Evolutionary conservation across 1,140 invertebrate species (phyloP).

Genomic region (Spodoptera frugiperda): DNA sequence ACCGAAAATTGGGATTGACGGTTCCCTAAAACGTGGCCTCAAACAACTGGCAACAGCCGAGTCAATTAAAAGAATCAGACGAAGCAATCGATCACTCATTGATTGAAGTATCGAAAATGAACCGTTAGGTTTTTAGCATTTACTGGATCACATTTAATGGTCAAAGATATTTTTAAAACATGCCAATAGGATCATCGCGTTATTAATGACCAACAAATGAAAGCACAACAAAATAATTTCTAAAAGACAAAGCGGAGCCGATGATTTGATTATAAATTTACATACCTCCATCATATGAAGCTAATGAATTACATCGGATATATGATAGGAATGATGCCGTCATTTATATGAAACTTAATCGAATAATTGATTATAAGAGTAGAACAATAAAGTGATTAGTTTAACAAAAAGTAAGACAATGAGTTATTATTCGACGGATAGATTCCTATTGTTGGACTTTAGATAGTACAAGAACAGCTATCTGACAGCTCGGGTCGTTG

Average conservation of each 20-base stretch:
- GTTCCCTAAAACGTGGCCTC: constrained; percentile 48
- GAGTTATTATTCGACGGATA: constrained; percentile 81
- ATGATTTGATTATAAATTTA: constrained; percentile 55
- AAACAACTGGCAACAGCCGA: constrained; percentile 44
- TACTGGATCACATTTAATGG: constrained; percentile 12
- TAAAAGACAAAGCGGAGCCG: constrained; percentile 50
- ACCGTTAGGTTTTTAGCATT: constrained; percentile 31
- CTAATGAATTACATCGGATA: constrained; percentile 74
- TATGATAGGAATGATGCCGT: constrained; percentile 70
- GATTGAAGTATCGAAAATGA: constrained; percentile 41
- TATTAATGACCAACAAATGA: constrained; percentile 50
- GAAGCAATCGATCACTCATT: constrained; percentile 50
- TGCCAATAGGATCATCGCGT: constrained; percentile 20
- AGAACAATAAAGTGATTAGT: constrained; percentile 85
- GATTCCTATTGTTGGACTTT: constrained; percentile 72
- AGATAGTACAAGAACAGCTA: constrained; percentile 64
- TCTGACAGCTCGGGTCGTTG: constrained; percentile 71
- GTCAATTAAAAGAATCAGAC: constrained; percentile 64
- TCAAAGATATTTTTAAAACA: constrained; percentile 1
- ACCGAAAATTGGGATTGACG: constrained; percentile 44
- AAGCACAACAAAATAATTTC: constrained; percentile 50
- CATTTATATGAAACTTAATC: constrained; percentile 80
- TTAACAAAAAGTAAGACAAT: constrained; percentile 82
- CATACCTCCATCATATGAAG: constrained; percentile 54
- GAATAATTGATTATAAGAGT: constrained; percentile 83